Base-by-base conservation (phyloP, 2,797 vertebrate species). In the Remorina albescens region DNA sequence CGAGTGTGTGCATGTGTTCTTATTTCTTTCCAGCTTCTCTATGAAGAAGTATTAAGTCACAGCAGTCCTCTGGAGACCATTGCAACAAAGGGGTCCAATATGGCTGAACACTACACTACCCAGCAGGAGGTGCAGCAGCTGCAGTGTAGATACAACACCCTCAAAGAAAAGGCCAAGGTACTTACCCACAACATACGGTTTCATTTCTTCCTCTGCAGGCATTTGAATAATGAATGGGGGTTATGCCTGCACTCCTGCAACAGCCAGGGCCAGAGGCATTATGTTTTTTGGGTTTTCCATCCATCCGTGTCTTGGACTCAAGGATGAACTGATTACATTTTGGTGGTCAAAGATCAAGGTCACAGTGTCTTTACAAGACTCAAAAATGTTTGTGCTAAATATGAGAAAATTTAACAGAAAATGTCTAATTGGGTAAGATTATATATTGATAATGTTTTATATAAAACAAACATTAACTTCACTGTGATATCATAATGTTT, bases 21-120 rank as follows among this genome's bases (percentile, higher is more conserved):
- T 59, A 12, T 81, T 81, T 78, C 19, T 62, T 67, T 88, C 50
- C 88, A 99, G 98, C 93, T 99, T 49, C 92, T 99, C 67, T 96
- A 92, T 83, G 98, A 99, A 88, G 98, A 99, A 80, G 95, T 98
- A 1, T 73, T 98, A 85, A 99, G 97, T 90, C 96, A 98, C 81
- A 92, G 89, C 83, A 96, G 94, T 81, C 91, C 98, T 47, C 87
- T 99, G 91, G 96, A 98, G 85, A 96, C 95, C 0, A 98, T 99
- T 58, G 96, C 97, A 82, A 86, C 92, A 80, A 99, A 99, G 92
- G 95, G 96, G 37, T 95, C 94, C 63, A 95, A 95, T 76, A 97
- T 99, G 96, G 92, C 95, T 1, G 97, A 98, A 60, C 96, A 97
- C 87, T 96, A 94, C 32, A 95, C 95, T 51, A 96, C 96, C 70